These are phyloP conservation scores for Drosophila multiciliata DNA, from an alignment of 2,888 invertebrate genomes.

Conservation along the genomic window DNA sequence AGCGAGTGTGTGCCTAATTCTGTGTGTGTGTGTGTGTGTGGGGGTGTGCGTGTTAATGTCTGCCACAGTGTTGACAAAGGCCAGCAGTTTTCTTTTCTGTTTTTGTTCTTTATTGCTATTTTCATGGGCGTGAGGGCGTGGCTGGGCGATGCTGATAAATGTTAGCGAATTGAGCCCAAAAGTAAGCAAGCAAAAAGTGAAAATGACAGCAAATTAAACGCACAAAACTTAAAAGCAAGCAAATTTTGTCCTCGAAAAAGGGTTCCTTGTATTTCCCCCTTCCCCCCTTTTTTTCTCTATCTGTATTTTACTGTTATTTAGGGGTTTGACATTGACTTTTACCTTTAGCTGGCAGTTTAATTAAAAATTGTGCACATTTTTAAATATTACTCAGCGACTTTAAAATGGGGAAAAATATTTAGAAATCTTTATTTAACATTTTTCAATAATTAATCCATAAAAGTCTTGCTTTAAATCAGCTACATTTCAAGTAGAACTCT, in stretches of 20 bases:
- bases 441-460: background rate
- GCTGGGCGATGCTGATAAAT: conserved; percentile 61
- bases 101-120: background rate
- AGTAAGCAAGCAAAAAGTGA: conserved; percentile 49
- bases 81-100: conserved; percentile 9
- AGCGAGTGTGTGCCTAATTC: background rate
- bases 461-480: background rate
- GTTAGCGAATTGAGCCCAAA: conserved; percentile 25
- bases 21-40: conserved; percentile 18
- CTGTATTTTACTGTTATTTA: background rate
- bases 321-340: conserved; percentile 41
- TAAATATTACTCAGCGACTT: conserved; percentile 1
- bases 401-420: background rate
- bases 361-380: conserved; percentile 52
- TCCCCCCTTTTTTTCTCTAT: background rate
- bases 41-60: conserved; percentile 13
- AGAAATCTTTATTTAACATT: background rate
- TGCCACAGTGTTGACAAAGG: conserved; percentile 72
- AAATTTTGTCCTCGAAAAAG: conserved; percentile 20
- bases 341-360: conserved; percentile 62
- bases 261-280: background rate
- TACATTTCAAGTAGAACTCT: no score
- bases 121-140: conserved; percentile 24
- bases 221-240: conserved; percentile 66
- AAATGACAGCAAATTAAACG: conserved; percentile 75